These are phyloP conservation scores for Oscheius myriophilus DNA, from an alignment of 2,888 invertebrate genomes.

Conservation along the genomic window DNA sequence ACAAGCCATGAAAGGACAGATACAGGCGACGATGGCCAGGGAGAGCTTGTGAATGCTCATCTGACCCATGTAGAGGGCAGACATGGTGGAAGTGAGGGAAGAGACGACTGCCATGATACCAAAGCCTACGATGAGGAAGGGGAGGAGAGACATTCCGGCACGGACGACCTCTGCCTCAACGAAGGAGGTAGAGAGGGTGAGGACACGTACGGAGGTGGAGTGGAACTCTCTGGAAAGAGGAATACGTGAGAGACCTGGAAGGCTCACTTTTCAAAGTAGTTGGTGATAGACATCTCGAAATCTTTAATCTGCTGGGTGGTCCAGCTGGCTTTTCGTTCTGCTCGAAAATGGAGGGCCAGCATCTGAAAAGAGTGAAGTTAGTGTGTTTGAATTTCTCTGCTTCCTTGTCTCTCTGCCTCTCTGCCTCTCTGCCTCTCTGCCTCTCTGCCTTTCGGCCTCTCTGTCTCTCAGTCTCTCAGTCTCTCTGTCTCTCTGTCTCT, in stretches of 20 bases:
- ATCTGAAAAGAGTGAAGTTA: slow-evolving; percentile 35
- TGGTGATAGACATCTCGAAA: slow-evolving; percentile 60
- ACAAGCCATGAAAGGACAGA: slow-evolving; percentile 68
- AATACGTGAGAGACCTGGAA: background rate
- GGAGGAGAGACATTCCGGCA: slow-evolving; percentile 58
- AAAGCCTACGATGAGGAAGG: slow-evolving; percentile 63
- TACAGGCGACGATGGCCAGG: slow-evolving; percentile 63
- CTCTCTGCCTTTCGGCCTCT: too few species aligned
- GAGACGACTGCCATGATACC: slow-evolving; percentile 62
- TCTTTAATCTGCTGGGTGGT: slow-evolving; percentile 58
- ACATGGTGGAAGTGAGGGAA: slow-evolving; percentile 57
- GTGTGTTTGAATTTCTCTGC: background rate
- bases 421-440: too few species aligned
- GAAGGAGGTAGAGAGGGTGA: slow-evolving; percentile 63
- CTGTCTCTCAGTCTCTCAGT: background rate
- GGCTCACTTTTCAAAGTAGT: slow-evolving; percentile 59
- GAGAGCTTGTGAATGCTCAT: slow-evolving; percentile 61
- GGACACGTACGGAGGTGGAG: slow-evolving; percentile 53
- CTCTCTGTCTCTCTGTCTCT: too few species aligned
- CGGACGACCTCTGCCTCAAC: slow-evolving; percentile 65
- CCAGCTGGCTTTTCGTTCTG: slow-evolving; percentile 65
- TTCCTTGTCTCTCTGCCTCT: too few species aligned
- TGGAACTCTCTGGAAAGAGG: slow-evolving; percentile 47
- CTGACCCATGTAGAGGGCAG: slow-evolving; percentile 63
- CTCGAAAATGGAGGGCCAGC: slow-evolving; percentile 59